Evolutionary conservation across 2,113 vertebrate species (phyloP).

Genomic region (Cacatua alba): DNA sequence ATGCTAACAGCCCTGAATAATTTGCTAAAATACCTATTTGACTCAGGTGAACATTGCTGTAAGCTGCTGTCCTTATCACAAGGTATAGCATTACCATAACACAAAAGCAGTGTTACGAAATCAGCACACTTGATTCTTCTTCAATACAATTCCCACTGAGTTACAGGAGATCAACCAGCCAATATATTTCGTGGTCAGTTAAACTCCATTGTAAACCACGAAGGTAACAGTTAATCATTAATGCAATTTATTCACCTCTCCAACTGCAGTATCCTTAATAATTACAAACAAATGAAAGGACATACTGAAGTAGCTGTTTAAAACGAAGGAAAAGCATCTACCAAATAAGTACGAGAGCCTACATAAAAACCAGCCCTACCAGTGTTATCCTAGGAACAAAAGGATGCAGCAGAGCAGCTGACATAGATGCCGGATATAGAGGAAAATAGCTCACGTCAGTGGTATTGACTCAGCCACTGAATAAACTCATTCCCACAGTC

Average conservation of each 20-base stretch:
- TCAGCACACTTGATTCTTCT: background rate
- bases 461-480: constrained; percentile 52
- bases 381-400: constrained; percentile 47
- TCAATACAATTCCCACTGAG: background rate
- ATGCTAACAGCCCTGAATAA: background rate
- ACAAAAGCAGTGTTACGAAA: background rate
- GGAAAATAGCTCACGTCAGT: constrained; percentile 64
- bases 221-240: background rate
- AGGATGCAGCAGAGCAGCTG: constrained; percentile 55
- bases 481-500: constrained; percentile 57
- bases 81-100: background rate
- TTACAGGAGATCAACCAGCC: background rate
- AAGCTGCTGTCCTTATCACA: background rate
- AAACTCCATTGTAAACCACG: background rate
- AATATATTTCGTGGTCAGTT: background rate
- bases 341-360: background rate
- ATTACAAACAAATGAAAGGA: background rate
- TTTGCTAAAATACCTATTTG: background rate
- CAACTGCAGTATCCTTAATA: background rate
- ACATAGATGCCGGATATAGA: constrained; percentile 46
- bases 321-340: background rate
- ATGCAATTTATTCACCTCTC: background rate
- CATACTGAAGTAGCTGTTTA: background rate
- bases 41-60: background rate
- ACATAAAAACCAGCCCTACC: background rate